Evolutionary conservation across 1,140 invertebrate genomes (phyloP).

Genomic region (Drosophila arizonae): DNA sequence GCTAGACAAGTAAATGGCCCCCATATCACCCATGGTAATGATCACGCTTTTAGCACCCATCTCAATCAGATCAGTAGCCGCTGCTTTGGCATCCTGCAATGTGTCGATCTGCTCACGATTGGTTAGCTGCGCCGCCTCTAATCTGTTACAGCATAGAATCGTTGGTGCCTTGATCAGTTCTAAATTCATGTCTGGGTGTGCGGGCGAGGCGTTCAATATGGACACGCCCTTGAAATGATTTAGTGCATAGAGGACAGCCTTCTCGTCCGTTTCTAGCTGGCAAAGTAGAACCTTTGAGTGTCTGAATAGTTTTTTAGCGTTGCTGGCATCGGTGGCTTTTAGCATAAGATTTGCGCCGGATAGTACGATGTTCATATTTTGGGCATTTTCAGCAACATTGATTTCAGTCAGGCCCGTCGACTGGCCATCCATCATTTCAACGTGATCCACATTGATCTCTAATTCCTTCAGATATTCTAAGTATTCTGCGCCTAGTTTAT

Average conservation of each 20-base stretch:
- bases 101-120: constrained; percentile 82
- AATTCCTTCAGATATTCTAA: constrained; percentile 86
- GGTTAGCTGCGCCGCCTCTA: constrained; percentile 90
- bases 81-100: constrained; percentile 84
- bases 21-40: constrained; percentile 90
- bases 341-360: constrained; percentile 92
- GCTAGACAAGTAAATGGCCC: constrained; percentile 87
- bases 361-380: constrained; percentile 96
- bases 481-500: constrained; percentile 92
- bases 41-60: constrained; percentile 90
- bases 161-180: constrained; percentile 87
- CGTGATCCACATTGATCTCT: constrained; percentile 86
- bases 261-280: constrained; percentile 92
- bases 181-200: constrained; percentile 84
- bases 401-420: constrained; percentile 92
- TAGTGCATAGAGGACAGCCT: constrained; percentile 89
- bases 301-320: constrained; percentile 29
- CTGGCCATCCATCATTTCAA: constrained; percentile 62
- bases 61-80: constrained; percentile 85
- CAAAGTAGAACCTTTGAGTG: constrained; percentile 86
- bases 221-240: constrained; percentile 88
- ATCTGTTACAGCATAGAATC: constrained; percentile 96
- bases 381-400: constrained; percentile 88
- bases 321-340: constrained; percentile 85
- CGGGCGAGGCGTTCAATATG: constrained; percentile 94